Evolutionary conservation across 2,888 invertebrate species (phyloP).

Genomic region (Drosophila nr. fundita): DNA sequence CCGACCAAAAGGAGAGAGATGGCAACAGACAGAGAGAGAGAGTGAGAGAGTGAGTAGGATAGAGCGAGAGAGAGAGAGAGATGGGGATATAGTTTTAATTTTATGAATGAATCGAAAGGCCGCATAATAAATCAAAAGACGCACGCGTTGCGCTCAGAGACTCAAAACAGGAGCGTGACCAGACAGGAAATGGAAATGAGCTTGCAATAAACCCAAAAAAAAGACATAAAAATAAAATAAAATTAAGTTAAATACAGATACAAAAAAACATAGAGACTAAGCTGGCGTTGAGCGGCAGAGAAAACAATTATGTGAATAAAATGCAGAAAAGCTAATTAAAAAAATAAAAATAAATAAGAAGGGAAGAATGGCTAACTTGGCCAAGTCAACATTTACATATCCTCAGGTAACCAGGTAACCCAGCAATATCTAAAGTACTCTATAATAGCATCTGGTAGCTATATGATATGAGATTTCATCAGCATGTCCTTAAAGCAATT

Average conservation of each 20-base stretch:
- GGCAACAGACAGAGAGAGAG: background rate
- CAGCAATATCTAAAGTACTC: background rate
- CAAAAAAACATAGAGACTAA: background rate
- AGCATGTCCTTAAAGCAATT: no score
- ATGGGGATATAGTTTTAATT: conserved; percentile 57
- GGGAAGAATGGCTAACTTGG: background rate
- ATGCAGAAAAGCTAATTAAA: background rate
- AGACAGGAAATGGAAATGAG: conserved; percentile 77
- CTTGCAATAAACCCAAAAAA: conserved; percentile 24
- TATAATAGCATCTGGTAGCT: background rate
- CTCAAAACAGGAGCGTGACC: conserved; percentile 57
- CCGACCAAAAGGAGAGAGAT: background rate
- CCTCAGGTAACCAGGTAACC: no score
- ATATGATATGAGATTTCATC: background rate
- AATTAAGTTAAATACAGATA: background rate
- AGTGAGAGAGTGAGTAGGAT: conserved; percentile 1
- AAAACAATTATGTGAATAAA: background rate
- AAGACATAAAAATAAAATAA: background rate
- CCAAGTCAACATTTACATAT: background rate
- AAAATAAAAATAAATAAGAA: background rate
- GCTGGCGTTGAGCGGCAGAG: background rate
- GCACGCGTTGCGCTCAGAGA: conserved; percentile 47
- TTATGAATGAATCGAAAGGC: conserved; percentile 72
- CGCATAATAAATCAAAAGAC: conserved; percentile 70
- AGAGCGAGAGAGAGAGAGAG: background rate